These are phyloP conservation scores for Allygus modestus DNA, from an alignment of 2,888 invertebrate species.

Conservation along the genomic window DNA sequence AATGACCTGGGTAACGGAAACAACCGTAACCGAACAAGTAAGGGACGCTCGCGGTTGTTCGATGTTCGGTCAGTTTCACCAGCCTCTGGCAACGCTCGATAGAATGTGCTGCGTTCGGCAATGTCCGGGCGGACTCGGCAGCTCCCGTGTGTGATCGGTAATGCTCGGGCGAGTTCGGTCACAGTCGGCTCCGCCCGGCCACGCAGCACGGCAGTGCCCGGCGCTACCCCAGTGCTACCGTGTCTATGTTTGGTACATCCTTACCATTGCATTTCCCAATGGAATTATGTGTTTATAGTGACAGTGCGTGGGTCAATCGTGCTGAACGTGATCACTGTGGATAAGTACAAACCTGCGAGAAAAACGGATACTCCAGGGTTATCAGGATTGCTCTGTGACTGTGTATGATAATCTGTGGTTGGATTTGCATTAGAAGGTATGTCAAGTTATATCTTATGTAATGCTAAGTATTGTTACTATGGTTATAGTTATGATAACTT, in stretches of 20 bases:
- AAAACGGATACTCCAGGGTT: not conserved
- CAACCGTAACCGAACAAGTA: not conserved
- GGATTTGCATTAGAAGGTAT: conserved; percentile 22
- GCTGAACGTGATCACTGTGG: not conserved
- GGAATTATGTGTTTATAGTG: conserved; percentile 7
- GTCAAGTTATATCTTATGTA: not conserved
- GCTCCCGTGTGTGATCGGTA: not conserved
- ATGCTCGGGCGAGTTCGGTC: not conserved
- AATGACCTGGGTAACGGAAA: conserved; percentile 2
- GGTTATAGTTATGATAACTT: too few relatives aligned
- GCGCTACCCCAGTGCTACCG: conserved; percentile 26
- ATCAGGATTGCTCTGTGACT: not conserved
- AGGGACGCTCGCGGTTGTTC: not conserved
- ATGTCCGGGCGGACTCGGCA: not conserved
- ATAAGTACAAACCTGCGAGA: not conserved
- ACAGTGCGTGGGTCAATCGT: not conserved
- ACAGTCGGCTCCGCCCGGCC: conserved; percentile 15
- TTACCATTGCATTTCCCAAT: not conserved
- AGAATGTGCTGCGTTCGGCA: conserved; percentile 32
- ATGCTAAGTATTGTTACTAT: too few relatives aligned
- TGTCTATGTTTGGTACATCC: not conserved
- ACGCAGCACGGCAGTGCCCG: conserved; percentile 2
- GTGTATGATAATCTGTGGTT: not conserved
- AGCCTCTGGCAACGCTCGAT: conserved; percentile 31
- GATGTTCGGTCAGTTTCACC: conserved; percentile 1